These are phyloP conservation scores for Drosophila azteca DNA, from an alignment of 1,140 invertebrate genomes.

Conservation along the genomic window DNA sequence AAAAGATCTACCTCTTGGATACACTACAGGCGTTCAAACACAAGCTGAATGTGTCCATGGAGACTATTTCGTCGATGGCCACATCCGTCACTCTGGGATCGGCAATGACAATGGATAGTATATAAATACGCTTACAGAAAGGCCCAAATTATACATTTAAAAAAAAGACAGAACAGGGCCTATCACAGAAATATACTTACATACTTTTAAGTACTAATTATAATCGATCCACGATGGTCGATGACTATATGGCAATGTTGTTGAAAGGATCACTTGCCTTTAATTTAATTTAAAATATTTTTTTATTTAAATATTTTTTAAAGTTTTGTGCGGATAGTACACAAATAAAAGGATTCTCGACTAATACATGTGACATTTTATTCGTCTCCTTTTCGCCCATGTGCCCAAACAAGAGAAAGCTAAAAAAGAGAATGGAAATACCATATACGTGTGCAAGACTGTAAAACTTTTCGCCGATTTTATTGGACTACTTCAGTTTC, in stretches of 20 bases:
- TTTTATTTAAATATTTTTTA: constrained; percentile 6
- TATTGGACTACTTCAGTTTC: background rate
- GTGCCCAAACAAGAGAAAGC: too few species aligned
- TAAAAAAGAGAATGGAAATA: too few species aligned
- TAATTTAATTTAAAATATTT: constrained; percentile 20
- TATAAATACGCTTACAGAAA: constrained; percentile 17
- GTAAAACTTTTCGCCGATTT: too few species aligned
- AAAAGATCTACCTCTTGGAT: constrained; percentile 73
- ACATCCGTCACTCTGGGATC: constrained; percentile 73
- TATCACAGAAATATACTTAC: background rate
- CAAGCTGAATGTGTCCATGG: constrained; percentile 71
- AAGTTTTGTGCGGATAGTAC: constrained; percentile 12
- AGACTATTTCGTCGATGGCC: constrained; percentile 77
- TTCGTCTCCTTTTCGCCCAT: too few species aligned
- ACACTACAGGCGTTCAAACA: constrained; percentile 68
- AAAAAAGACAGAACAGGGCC: too few species aligned
- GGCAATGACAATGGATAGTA: constrained; percentile 56
- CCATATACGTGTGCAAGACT: too few species aligned
- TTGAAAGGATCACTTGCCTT: background rate
- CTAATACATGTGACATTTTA: too few species aligned
- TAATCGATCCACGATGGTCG: too few species aligned
- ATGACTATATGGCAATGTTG: background rate
- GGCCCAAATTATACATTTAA: too few species aligned
- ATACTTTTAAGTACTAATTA: background rate
- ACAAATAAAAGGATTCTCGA: constrained; percentile 16